Conservation (phyloP, 1,140 invertebrate genomes). For the Tetragonula clypearis region DNA sequence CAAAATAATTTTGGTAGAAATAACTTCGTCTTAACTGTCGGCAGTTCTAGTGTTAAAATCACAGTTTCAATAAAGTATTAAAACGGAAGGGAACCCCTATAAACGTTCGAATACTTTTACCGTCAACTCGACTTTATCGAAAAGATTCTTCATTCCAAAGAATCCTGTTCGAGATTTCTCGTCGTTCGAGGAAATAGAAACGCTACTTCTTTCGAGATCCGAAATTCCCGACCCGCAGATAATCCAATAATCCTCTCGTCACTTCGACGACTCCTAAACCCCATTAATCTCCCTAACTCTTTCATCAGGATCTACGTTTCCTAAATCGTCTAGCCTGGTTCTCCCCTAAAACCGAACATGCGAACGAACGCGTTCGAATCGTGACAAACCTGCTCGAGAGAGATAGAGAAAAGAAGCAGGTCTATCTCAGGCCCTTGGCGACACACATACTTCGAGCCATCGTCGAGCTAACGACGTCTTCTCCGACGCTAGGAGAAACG, state of each 20-base stretch:
- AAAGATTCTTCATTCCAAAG: too few relatives aligned
- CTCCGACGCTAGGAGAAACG: conserved; percentile 15
- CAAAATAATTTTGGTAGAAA: too few relatives aligned
- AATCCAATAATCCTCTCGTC: background rate
- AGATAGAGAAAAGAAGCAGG: background rate
- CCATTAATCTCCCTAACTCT: background rate
- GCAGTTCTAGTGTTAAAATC: too few relatives aligned
- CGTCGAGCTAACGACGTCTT: background rate
- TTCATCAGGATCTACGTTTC: background rate
- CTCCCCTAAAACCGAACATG: background rate
- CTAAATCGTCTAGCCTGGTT: too few relatives aligned
- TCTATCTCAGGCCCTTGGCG: background rate
- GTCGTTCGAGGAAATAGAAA: too few relatives aligned
- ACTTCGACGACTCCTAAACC: background rate
- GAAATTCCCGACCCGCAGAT: background rate
- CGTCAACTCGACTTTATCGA: too few relatives aligned
- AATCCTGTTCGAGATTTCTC: too few relatives aligned
- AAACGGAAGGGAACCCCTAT: too few relatives aligned
- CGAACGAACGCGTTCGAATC: background rate
- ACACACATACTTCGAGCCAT: background rate
- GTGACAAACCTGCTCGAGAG: background rate
- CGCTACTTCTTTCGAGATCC: background rate
- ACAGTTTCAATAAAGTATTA: too few relatives aligned
- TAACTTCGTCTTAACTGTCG: too few relatives aligned
- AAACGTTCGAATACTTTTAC: too few relatives aligned